Base-by-base conservation (phyloP, 2,888 invertebrate species). In the Sphinx pinastri region DNA sequence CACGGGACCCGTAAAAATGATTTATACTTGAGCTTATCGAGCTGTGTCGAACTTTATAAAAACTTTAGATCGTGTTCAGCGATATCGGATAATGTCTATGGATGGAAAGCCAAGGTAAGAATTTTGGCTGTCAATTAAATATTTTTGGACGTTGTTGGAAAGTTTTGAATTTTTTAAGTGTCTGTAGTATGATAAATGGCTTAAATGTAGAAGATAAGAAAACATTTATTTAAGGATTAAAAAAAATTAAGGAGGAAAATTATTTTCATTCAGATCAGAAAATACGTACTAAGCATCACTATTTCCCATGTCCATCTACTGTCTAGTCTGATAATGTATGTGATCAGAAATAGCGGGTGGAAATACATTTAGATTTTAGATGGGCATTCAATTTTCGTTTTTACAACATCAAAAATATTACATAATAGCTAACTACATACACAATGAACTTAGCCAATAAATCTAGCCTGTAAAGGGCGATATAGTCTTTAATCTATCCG, bases 1-100 rank as follows among this genome's bases (percentile, higher is more conserved):
- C 79, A 81, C 75, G 84, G 82, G 76, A 81, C 86, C 86, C 85
- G 88, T 92, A 90, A 90, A 93, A 90, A 92, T 93, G 92, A 93
- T 92, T 91, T 93, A 93, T 91, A 85, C 82, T 75, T 82, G 83
- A 85, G 84, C 88, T 88, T 91, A 92, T 91, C 91, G 87, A 83
- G 78, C 83, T 84, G 80, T 88, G 85, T 91, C 86, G 85, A 87
- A 86, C 80, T 85, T 84, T 81, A 81, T 84, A 81, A 85, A 85
- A 87, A 74, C 73, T 84, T 82, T 83, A 84, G 88, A 89, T 89
- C 79, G 85, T 87, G 84, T 80, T 72, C 72, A 4, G 47, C 79
- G 86, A 90, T 90, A 88, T 80, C 78, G 75, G 70, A 78, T 72
- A 68, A 51, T 55, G 60, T 49, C 59, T 60, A 49, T 11, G 11